Percentiles rank a stretch among this genome's conserved stretches.
Evolutionary conservation across 2,888 invertebrate genomes (phyloP).

Genomic region (Romanomermis culicivorax): DNA sequence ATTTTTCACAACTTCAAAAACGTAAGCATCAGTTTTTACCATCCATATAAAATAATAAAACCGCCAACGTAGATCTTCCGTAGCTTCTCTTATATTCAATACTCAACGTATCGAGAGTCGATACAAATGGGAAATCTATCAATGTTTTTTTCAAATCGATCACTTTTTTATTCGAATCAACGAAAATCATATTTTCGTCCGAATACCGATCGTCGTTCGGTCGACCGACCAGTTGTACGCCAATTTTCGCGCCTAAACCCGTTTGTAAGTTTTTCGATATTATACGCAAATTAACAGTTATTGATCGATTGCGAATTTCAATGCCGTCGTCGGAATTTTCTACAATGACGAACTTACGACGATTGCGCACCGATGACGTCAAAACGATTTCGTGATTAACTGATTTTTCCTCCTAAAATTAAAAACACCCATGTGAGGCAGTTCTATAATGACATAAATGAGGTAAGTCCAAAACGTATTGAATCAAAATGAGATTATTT

Average conservation of each 20-base stretch:
- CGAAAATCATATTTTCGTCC: slow-evolving; percentile 56
- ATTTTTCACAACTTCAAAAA: too few species aligned
- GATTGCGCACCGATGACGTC: not conserved
- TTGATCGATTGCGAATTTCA: too few species aligned
- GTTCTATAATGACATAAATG: too few species aligned
- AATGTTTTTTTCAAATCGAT: slow-evolving; percentile 64
- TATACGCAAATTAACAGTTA: not conserved
- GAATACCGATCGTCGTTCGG: slow-evolving; percentile 61
- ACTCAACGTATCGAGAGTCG: slow-evolving; percentile 36
- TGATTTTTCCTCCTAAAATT: too few species aligned
- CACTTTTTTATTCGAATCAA: slow-evolving; percentile 37
- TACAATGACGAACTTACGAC: not conserved
- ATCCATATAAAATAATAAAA: slow-evolving; percentile 24
- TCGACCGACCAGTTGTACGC: slow-evolving; percentile 64
- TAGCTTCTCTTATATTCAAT: slow-evolving; percentile 25
- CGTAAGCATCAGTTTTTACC: too few species aligned
- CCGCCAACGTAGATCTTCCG: slow-evolving; percentile 21
- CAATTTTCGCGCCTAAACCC: slow-evolving; percentile 35
- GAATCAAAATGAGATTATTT: too few species aligned
- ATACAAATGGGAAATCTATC: slow-evolving; percentile 68
- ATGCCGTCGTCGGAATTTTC: not conserved
- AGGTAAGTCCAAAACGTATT: too few species aligned
- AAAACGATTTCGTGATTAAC: not conserved
- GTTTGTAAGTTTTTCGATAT: not conserved
- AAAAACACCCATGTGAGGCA: too few species aligned